Base-by-base conservation (phyloP, 2,113 vertebrate genomes). In the Triplophysa dalaica region DNA sequence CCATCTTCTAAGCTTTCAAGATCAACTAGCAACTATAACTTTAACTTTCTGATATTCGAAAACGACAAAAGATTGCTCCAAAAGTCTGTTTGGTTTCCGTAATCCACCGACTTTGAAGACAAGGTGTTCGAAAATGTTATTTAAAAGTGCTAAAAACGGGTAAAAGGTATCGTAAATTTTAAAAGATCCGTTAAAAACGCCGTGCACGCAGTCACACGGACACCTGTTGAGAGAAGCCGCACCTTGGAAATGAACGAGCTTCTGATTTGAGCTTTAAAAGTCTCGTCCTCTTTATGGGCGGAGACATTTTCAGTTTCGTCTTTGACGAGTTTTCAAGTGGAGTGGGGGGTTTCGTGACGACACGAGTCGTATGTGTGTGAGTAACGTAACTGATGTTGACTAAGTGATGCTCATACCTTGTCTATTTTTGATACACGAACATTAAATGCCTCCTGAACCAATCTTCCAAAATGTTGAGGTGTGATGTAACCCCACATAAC, bases 161-260 rank as follows among this genome's bases (percentile, higher is more conserved):
- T 50, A 13, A 14, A 50, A 50, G 4, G 48, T 50, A 3, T 4
- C 14, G 14, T 16, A 52, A 16, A 14, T 8, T 16, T 50, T 24
- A 41, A 38, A 33, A 70, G 8, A 29, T 52, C 72, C 8, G 5
- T 19, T n/a, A 29, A 19, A 29, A 65, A 8, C 63, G 69, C 21
- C 16, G 58, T 2, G 1, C 43, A 9, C 8, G 10, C 4, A 26
- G 41, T 26, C 8, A 17, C 13, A 52, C 38, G 0, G 77, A 79
- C 89, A 93, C 91, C 91, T 93, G 93, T 88, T 83, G 16, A 1
- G 4, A 45, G 29, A 66, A 52, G 73, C 84, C 88, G 87, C 90
- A 88, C 91, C 92, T 91, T 88, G 52, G 89, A 60, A 88, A 78
- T 24, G 69, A 26, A 68, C 24, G 74, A 80, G 58, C 21, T 33